Conservation (phyloP, 2,888 invertebrate species). For the Tipula helvola region DNA sequence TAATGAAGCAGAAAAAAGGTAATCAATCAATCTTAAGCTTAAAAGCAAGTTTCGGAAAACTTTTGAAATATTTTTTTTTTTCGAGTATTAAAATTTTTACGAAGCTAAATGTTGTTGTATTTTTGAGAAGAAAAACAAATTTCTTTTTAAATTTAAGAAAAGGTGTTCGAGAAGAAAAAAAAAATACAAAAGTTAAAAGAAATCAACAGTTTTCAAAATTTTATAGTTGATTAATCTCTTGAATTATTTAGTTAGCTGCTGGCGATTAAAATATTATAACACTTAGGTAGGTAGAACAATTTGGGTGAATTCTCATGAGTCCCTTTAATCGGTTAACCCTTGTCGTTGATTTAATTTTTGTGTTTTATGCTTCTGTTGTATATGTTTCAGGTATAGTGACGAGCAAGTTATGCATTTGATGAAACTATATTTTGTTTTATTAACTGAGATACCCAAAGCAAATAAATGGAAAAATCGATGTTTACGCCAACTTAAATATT, state of each 20-base stretch:
- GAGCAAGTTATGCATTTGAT: no score
- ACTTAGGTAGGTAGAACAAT: no score
- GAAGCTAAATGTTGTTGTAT: neutral
- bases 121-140: neutral
- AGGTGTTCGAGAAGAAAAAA: neutral
- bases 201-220: neutral
- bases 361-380: no score
- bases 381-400: no score
- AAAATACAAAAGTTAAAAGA: neutral
- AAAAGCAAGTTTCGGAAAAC: neutral
- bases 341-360: no score
- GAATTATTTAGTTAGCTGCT: neutral
- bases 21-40: constrained; percentile 4
- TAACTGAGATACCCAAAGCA: no score
- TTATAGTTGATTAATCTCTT: neutral
- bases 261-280: no score
- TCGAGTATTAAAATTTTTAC: neutral
- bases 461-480: no score
- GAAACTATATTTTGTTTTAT: no score
- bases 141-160: neutral
- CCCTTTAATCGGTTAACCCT: no score
- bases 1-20: neutral
- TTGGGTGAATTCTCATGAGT: no score
- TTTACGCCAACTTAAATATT: no score
- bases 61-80: neutral